phyloP scores from a whole-genome alignment of 1,140 invertebrate species.

The Drosophila erecta region DNA sequence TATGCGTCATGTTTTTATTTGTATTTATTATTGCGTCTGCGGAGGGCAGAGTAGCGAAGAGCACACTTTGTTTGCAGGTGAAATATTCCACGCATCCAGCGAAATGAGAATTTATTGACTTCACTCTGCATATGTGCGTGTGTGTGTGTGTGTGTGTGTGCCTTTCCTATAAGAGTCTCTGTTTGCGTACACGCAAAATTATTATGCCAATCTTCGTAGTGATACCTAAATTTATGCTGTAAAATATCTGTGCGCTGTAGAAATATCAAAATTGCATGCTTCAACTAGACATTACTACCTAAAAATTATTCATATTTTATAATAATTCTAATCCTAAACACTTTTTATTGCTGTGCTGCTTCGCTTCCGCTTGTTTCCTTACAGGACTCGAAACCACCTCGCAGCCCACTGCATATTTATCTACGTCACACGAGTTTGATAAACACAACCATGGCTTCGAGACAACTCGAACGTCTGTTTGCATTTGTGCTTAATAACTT shows the following conservation, averaged over 20 bases:
- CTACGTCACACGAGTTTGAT: constrained; percentile 65
- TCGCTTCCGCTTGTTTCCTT: constrained; percentile 42
- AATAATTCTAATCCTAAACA: no score
- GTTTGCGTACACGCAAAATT: constrained; percentile 20
- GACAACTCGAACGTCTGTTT: constrained; percentile 64
- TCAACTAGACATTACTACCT: no score
- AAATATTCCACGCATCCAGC: constrained; percentile 62
- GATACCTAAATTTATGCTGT: neutral
- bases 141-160: constrained; percentile 37
- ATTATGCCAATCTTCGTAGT: neutral
- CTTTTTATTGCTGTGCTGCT: neutral
- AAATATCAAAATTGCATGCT: no score
- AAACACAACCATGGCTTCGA: constrained; percentile 51
- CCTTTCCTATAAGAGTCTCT: constrained; percentile 54
- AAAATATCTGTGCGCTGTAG: neutral
- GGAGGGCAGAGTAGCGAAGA: constrained; percentile 15
- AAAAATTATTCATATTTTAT: neutral
- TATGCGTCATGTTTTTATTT: constrained; percentile 80
- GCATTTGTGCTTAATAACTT: constrained; percentile 73
- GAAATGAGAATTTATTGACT: constrained; percentile 82
- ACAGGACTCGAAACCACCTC: constrained; percentile 1
- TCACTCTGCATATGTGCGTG: constrained; percentile 21
- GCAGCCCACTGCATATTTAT: constrained; percentile 49
- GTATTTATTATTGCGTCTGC: constrained; percentile 77
- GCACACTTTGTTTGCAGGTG: constrained; percentile 71